phyloP scores from a whole-genome alignment of 2,888 invertebrate genomes.

The Aleiodes alternator region DNA sequence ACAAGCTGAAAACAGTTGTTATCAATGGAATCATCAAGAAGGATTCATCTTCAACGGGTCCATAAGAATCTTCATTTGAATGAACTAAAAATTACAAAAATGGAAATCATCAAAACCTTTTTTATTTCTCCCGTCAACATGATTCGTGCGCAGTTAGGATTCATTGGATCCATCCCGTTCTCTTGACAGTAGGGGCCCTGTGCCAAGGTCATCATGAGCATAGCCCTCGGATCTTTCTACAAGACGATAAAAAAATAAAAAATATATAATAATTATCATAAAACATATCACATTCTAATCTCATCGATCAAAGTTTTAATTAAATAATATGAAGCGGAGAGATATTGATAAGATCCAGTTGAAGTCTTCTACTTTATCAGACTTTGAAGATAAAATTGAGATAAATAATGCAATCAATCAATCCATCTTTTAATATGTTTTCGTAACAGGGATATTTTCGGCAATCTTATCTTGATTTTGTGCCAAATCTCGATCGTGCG shows the following conservation, averaged over 20 bases:
- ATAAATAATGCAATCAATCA: not conserved
- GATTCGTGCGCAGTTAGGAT: slow-evolving; percentile 85
- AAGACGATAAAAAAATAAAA: slow-evolving; percentile 18
- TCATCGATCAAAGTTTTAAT: not conserved
- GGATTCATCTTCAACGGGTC: no score
- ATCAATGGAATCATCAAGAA: no score
- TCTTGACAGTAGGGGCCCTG: slow-evolving; percentile 82
- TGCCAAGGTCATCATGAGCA: slow-evolving; percentile 83
- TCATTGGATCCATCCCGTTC: slow-evolving; percentile 83
- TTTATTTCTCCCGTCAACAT: slow-evolving; percentile 83
- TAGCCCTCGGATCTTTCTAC: slow-evolving; percentile 81
- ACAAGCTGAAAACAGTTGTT: no score
- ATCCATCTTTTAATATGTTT: not conserved
- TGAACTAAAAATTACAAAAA: not conserved
- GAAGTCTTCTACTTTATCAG: no score
- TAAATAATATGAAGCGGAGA: not conserved
- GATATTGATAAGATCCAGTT: no score
- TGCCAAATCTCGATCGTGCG: no score
- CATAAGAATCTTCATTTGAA: not conserved
- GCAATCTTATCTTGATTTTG: no score
- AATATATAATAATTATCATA: slow-evolving; percentile 2
- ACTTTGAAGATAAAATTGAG: no score
- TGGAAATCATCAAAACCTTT: slow-evolving; percentile 75
- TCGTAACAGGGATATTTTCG: not conserved
- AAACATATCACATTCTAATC: not conserved